Percentiles rank a stretch among this genome's conserved stretches.
Conservation (phyloP, 2,113 vertebrate genomes). For the Phrynosoma platyrhinos region DNA sequence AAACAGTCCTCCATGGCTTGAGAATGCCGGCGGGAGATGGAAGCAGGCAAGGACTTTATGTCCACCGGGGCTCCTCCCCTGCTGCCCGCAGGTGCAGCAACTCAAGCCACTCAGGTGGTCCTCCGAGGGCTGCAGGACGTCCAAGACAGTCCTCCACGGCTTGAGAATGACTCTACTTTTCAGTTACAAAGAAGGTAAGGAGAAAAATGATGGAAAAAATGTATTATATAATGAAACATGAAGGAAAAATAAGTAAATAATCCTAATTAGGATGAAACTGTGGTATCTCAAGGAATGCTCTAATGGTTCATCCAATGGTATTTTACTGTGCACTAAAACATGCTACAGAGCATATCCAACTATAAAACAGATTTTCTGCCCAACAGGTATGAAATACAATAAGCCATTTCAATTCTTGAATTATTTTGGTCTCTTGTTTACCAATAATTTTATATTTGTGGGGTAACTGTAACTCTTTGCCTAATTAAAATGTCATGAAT, state of each 20-base stretch:
- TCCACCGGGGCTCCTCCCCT: too few relatives aligned
- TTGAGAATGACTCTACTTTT: neutral
- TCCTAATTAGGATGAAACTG: neutral
- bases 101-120: too few relatives aligned
- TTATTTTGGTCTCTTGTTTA: constrained; percentile 15
- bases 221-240: neutral
- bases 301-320: neutral
- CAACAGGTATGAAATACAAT: constrained; percentile 21
- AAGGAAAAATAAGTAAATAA: neutral
- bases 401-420: constrained; percentile 6
- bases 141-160: too few relatives aligned
- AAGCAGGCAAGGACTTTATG: too few relatives aligned
- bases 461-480: constrained; percentile 8
- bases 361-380: constrained; percentile 2
- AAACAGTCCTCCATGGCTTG: too few relatives aligned
- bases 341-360: neutral
- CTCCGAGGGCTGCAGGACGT: too few relatives aligned
- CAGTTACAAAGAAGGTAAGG: neutral
- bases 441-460: neutral
- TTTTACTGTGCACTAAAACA: neutral
- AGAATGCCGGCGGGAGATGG: too few relatives aligned
- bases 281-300: neutral
- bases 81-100: too few relatives aligned
- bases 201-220: neutral
- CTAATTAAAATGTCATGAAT: constrained; percentile 25